Evolutionary conservation across 2,888 invertebrate species (phyloP).

Genomic region (Beris morrisii): DNA sequence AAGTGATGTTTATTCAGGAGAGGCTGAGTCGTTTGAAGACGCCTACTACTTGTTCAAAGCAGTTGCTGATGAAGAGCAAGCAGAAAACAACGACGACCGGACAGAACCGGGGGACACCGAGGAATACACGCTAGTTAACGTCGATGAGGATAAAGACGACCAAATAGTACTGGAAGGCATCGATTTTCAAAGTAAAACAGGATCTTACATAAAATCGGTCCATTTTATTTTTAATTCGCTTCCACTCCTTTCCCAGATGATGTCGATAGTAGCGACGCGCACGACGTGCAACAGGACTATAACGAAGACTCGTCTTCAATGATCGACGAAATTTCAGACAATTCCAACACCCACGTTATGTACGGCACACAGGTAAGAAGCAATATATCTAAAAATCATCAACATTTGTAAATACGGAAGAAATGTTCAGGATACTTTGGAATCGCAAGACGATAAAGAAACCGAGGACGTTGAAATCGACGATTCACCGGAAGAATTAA

Average conservation of each 20-base stretch:
- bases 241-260: not conserved
- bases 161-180: constrained; percentile 25
- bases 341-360: not conserved
- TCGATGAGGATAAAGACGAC: constrained; percentile 39
- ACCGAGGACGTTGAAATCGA: constrained; percentile 41
- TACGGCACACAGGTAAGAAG: too few relatives aligned
- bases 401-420: too few relatives aligned
- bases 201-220: not conserved
- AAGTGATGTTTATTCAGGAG: not conserved
- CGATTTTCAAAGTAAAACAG: constrained; percentile 3
- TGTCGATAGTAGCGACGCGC: not conserved
- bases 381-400: too few relatives aligned
- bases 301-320: constrained; percentile 3
- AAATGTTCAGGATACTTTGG: too few relatives aligned
- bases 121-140: constrained; percentile 4
- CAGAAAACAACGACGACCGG: not conserved
- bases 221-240: not conserved
- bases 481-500: constrained; percentile 1
- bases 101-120: constrained; percentile 2
- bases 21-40: not conserved
- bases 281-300: constrained; percentile 3
- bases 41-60: constrained; percentile 11
- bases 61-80: not conserved
- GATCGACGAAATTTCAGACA: constrained; percentile 9
- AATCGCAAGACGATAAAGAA: constrained; percentile 40